Evolutionary conservation across 2,888 invertebrate genomes (phyloP).

Genomic region (Athalia rosae): DNA sequence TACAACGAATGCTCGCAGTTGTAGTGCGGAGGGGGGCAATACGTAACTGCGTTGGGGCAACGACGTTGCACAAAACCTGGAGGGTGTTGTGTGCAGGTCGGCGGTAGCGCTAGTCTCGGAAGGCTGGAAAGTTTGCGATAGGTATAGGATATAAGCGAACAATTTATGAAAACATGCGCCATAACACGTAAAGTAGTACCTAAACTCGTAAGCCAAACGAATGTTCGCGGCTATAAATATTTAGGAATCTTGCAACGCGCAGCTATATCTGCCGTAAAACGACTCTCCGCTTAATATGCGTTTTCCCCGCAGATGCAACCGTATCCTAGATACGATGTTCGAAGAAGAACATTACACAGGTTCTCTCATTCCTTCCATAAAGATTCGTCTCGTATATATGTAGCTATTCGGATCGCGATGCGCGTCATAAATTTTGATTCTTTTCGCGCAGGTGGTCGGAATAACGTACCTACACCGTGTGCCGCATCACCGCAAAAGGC

Average conservation of each 20-base stretch:
- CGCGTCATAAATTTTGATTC: constrained; percentile 37
- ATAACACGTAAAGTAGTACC: constrained; percentile 44
- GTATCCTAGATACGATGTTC: neutral
- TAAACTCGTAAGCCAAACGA: constrained; percentile 60
- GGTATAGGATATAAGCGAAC: constrained; percentile 31
- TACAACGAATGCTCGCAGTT: constrained; percentile 52
- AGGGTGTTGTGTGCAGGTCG: no score
- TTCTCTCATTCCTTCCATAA: neutral
- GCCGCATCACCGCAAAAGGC: neutral
- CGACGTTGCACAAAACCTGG: no score
- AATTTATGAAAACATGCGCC: constrained; percentile 40
- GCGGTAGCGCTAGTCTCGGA: no score
- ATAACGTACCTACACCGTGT: neutral
- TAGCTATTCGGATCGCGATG: constrained; percentile 17
- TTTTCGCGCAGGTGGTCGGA: constrained; percentile 15
- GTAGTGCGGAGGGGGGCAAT: neutral
- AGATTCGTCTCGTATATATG: constrained; percentile 11
- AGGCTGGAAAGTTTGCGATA: neutral
- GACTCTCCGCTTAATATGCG: constrained; percentile 29
- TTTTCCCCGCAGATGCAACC: constrained; percentile 23
- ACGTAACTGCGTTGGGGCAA: no score
- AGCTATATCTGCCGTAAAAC: constrained; percentile 38
- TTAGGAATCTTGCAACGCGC: constrained; percentile 54
- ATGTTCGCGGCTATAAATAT: constrained; percentile 62
- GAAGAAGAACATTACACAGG: constrained; percentile 1